Base-by-base conservation (phyloP, 2,797 vertebrate species). In the Pangasius krempfi region DNA sequence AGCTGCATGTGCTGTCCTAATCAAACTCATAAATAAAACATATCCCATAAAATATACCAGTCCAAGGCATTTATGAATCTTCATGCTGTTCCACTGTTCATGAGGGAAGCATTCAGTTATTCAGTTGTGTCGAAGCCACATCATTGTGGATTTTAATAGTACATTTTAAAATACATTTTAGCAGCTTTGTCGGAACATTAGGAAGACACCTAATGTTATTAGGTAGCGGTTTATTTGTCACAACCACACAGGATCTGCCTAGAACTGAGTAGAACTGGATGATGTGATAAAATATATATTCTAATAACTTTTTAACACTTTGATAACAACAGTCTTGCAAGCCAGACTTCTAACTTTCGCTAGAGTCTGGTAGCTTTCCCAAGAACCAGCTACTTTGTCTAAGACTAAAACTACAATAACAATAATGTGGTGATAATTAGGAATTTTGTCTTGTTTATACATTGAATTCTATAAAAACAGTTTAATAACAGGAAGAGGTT, bases 1-100 rank as follows among this genome's bases (percentile, higher is more conserved):
- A 54, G 62, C 83, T 70, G 83, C n/a, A 30, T 47, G 27, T 60
- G 25, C 60, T 50, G 60, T 20, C 4, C 16, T 81, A 25, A 70
- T 58, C 84, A 73, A 33, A 81, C 62, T 25, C 88, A 56, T 47
- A 84, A 80, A 85, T 47, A 84, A 50, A 88, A 80, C 52, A 68
- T 27, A n/a, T 3, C 37, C 37, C 58, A n/a, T 84, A 88, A 76
- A 75, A 84, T 73, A 62, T 37, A 62, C 25, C 30, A n/a, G 66
- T 30, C 18, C 44, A 22, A 52, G n/a, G 37, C 30, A 4, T 64
- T 79, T 33, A 75, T 27, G 37, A 88, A 50, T 33, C 40, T 52
- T 58, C 40, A 27, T 27, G 54, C 52, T 82, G 64, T 86, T 54
- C 6, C 8, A 73, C 47, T 60, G 73, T 66, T 62, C 58, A 66